Conservation (phyloP, 2,113 vertebrate genomes). For the Myrmophylax atrothorax region DNA sequence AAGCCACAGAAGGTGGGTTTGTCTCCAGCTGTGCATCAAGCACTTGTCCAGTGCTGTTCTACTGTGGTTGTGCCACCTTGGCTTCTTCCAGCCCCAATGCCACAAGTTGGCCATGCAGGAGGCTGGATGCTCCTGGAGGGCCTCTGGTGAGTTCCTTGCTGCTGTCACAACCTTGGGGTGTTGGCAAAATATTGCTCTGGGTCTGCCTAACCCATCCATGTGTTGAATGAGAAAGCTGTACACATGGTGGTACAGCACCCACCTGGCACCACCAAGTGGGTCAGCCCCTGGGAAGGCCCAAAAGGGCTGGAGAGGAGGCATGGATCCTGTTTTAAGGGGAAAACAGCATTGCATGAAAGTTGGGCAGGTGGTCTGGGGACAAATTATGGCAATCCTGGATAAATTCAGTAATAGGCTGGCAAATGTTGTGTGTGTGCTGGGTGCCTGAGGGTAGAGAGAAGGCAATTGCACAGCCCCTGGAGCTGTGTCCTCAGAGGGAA, state of each 20-base stretch:
- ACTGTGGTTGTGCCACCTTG: background rate
- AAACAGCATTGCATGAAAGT: background rate
- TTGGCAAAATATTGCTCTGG: background rate
- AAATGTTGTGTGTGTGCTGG: background rate
- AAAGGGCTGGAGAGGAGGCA: background rate
- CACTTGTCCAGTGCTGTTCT: accelerated
- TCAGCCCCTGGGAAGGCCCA: background rate
- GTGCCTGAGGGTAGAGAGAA: background rate
- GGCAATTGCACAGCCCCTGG: background rate
- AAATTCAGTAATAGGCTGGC: background rate
- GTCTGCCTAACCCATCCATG: background rate
- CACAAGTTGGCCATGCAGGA: accelerated
- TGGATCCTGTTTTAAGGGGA: background rate
- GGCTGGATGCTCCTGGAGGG: background rate
- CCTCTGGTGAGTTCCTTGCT: background rate
- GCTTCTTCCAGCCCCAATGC: background rate
- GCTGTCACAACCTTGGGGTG: background rate
- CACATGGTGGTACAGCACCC: accelerated
- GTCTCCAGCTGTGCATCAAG: background rate
- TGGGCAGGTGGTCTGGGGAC: background rate
- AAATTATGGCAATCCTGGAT: background rate
- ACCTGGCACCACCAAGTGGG: background rate
- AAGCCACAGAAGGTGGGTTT: background rate
- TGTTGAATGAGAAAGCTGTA: background rate
- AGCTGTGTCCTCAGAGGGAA: background rate